phyloP scores from a whole-genome alignment of 2,797 vertebrate species.

The Xenopus petersii region DNA sequence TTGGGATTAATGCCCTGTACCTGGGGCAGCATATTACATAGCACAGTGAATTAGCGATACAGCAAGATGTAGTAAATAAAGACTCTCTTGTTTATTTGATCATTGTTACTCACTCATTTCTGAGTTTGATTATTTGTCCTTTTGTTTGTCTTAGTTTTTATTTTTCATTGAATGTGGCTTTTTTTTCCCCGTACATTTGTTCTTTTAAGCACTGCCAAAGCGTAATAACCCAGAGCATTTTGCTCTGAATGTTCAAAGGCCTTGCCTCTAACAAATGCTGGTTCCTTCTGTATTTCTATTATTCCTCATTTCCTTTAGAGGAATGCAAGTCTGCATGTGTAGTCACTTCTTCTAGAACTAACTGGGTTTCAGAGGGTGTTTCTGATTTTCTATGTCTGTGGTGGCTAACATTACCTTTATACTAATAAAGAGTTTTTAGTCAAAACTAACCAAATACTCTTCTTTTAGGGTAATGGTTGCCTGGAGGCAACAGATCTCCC shows the following conservation, averaged over 20 bases:
- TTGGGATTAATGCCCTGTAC: too few species aligned
- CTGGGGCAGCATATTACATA: too few species aligned
- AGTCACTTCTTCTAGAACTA: not conserved
- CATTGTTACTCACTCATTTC: too few species aligned
- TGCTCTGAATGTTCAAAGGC: conserved; percentile 64
- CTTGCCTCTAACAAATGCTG: conserved; percentile 66
- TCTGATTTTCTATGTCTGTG: conserved; percentile 75
- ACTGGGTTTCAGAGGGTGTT: conserved; percentile 3
- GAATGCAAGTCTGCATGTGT: conserved; percentile 1
- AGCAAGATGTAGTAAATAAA: too few species aligned
- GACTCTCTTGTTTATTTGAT: too few species aligned
- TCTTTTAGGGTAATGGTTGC: conserved; percentile 40
- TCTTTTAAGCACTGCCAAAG: conserved; percentile 63
- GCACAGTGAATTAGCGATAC: too few species aligned
- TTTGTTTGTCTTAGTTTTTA: not conserved
- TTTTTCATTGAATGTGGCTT: conserved; percentile 42
- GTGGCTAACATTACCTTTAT: conserved; percentile 68
- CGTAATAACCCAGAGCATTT: conserved; percentile 65
- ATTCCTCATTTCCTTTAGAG: conserved; percentile 3
- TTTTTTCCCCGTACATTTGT: not conserved
- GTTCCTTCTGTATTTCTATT: conserved; percentile 11
- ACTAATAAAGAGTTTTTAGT: conserved; percentile 51
- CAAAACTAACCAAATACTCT: conserved; percentile 61
- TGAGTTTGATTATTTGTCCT: too few species aligned
- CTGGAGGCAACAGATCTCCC: too few species aligned